Evolutionary conservation across 2,113 vertebrate genomes (phyloP), one percentile per base, ranked within the genome.

Genomic region (Plecotus auritus): DNA sequence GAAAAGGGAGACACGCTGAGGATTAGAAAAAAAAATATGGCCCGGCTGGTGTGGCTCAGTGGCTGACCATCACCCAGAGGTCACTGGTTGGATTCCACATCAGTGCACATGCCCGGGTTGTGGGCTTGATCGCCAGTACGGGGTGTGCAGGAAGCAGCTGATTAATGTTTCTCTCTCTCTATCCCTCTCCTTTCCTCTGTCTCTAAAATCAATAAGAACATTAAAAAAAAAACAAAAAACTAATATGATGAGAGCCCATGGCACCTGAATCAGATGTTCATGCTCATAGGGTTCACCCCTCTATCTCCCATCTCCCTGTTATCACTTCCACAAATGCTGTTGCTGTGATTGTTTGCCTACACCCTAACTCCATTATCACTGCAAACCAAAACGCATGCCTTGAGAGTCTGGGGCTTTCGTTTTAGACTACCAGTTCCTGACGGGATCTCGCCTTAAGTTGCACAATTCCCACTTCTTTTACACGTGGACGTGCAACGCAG

Each of bases 221-320:
- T 20, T 26, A 59, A 49, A 49, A 49, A 49, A 59, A 28, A 2
- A n/a, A n/a, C n/a, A 59, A 40, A 42, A 76, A 85, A 72, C 37
- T 8, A 20, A 51, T 20, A 37, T 18, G 30, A 30, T 74, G 70
- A 51, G 9, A 59, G 59, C 6, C 7, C 11, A 40, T 6, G 51
- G 16, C 5, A 67, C 30, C 35, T 61, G 13, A 26, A 28, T 83
- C 40, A 64, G 49, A 40, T 17, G 10, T 20, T 18, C 61, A 8
- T 7, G 6, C 4, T 70, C 3, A 18, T 4, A n/a, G 0, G 32
- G 20, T 0, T 51, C 1, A 23, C 4, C 9, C 2, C 30, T 35
- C 45, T 67, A 0, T 7, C 45, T 16, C 7, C 26, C 45, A 10
- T 5, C 14, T 93, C 8, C 54, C 5, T 47, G 47, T 77, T 81